phyloP scores from a whole-genome alignment of 2,113 vertebrate species.

The Thinocorus orbignyianus region DNA sequence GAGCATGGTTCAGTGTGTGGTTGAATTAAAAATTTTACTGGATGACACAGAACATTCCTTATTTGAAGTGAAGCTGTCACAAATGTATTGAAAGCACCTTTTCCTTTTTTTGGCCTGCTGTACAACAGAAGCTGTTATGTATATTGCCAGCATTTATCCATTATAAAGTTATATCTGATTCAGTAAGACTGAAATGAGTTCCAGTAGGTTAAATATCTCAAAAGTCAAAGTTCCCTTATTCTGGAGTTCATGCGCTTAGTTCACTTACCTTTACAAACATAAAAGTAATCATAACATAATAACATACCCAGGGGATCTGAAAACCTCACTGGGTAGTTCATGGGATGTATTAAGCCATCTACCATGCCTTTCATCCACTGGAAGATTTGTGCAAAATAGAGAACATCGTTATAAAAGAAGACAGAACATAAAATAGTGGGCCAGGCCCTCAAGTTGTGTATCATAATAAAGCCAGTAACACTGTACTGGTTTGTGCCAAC shows the following conservation, averaged over 20 bases:
- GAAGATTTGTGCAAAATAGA: background rate
- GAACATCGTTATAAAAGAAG: background rate
- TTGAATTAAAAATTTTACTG: background rate
- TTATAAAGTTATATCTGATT: background rate
- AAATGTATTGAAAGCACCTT: background rate
- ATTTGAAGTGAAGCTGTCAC: background rate
- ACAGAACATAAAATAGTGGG: constrained; percentile 1
- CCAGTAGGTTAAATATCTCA: constrained; percentile 9
- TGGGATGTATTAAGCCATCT: background rate
- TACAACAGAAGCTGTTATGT: background rate
- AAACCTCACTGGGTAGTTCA: constrained; percentile 1
- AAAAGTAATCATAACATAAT: background rate
- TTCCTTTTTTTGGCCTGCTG: background rate
- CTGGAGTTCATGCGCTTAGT: background rate
- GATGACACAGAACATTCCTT: background rate
- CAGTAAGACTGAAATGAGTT: background rate
- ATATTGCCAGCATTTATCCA: background rate
- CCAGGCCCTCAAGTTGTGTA: background rate
- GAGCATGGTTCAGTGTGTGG: background rate
- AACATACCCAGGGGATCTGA: background rate
- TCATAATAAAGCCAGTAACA: background rate
- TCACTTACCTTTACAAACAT: constrained; percentile 14
- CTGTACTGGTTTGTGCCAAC: background rate
- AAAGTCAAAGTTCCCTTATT: background rate
- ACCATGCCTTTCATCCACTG: background rate